Conservation (phyloP, 2,888 invertebrate genomes). For the Cryptocephalus moraei region DNA sequence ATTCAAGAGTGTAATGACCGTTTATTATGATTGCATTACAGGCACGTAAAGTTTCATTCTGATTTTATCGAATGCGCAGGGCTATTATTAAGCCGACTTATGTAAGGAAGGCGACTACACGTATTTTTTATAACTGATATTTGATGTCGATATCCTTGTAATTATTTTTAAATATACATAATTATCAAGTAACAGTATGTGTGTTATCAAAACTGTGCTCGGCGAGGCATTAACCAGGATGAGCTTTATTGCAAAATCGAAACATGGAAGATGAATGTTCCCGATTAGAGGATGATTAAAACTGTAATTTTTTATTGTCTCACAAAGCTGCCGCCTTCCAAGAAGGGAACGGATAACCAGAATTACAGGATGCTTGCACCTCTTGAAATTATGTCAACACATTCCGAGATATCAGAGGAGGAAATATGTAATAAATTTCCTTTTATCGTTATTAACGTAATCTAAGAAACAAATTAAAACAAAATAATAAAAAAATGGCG, state of each 20-base stretch:
- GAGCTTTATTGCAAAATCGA: slow-evolving; percentile 7
- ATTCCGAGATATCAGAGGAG: no score
- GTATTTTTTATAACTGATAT: slow-evolving; percentile 11
- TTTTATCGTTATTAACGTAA: no score
- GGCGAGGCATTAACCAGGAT: slow-evolving; percentile 3
- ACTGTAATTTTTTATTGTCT: no score
- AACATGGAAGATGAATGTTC: no score
- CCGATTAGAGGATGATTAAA: no score
- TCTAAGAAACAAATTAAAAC: no score
- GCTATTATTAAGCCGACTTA: slow-evolving; percentile 14
- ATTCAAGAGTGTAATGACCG: slow-evolving; percentile 14
- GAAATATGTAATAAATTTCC: no score
- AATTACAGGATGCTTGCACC: no score
- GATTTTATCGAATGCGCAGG: slow-evolving; percentile 14
- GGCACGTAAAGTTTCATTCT: slow-evolving; percentile 10
- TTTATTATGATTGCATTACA: slow-evolving; percentile 14
- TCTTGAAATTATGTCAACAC: no score
- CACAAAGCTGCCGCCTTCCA: no score
- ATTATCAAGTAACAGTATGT: slow-evolving; percentile 12
- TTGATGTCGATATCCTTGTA: slow-evolving; percentile 13
- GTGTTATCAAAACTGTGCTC: slow-evolving; percentile 11
- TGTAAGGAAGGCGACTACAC: slow-evolving; percentile 11
- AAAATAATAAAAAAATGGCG: no score
- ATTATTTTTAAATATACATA: slow-evolving; percentile 18
- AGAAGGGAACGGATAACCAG: no score